phyloP scores from a whole-genome alignment of 2,113 vertebrate genomes.

The Heterocephalus glaber region DNA sequence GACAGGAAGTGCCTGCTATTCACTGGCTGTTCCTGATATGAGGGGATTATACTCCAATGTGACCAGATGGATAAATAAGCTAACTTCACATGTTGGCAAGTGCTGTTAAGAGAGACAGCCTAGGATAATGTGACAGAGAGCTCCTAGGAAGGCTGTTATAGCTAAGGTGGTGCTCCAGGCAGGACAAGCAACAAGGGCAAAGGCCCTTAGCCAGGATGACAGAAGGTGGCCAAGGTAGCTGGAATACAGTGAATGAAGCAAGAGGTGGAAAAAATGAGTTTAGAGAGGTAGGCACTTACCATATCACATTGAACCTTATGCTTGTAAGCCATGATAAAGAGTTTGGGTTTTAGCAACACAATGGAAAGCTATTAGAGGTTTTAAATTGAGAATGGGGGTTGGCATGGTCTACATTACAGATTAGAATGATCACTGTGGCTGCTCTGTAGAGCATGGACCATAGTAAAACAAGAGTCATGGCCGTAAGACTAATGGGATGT shows the following conservation, averaged over 20 bases:
- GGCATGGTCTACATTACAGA: not conserved
- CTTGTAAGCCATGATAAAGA: not conserved
- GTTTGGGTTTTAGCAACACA: not conserved
- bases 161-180: not conserved
- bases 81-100: not conserved
- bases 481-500: not conserved
- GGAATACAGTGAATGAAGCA: not conserved
- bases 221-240: not conserved
- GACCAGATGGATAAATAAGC: not conserved
- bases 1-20: not conserved
- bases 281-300: not conserved
- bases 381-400: not conserved
- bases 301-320: not conserved
- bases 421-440: not conserved
- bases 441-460: not conserved
- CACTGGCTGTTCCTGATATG: not conserved
- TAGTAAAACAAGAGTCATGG: not conserved
- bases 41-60: not conserved
- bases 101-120: not conserved
- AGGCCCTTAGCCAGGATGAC: not conserved
- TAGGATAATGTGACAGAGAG: not conserved
- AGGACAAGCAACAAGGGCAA: not conserved
- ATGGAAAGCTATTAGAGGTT: not conserved
- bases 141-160: not conserved
- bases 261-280: not conserved